phyloP scores from a whole-genome alignment of 2,113 vertebrate species.

The Physeter macrocephalus region DNA sequence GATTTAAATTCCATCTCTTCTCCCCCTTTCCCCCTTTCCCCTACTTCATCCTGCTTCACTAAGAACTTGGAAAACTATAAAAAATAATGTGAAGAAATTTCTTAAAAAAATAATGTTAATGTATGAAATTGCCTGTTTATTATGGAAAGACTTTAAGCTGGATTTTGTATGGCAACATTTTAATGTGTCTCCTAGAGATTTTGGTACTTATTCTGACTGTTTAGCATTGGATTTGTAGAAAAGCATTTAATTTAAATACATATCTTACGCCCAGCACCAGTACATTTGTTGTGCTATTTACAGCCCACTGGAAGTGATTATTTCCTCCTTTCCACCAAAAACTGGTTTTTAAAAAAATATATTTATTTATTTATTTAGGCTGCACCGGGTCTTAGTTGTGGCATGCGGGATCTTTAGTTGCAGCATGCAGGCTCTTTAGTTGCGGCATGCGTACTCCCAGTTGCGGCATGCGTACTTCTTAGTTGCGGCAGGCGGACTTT shows the following conservation, averaged over 20 bases:
- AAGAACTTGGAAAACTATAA: background rate
- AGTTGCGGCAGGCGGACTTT: too few species aligned
- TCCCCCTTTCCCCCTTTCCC: background rate
- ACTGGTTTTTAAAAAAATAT: too few species aligned
- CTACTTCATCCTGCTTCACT: background rate
- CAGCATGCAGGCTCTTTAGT: too few species aligned
- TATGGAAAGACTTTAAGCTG: background rate
- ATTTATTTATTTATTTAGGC: too few species aligned
- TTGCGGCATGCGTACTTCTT: too few species aligned
- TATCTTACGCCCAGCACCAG: background rate
- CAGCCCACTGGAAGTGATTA: background rate
- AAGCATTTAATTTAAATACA: background rate
- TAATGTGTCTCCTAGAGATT: background rate
- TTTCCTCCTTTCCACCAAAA: background rate
- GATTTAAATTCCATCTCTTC: background rate
- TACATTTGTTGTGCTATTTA: background rate
- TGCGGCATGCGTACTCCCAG: too few species aligned
- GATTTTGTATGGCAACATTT: background rate
- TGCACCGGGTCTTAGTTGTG: too few species aligned
- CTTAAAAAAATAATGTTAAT: too few species aligned
- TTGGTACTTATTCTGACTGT: background rate
- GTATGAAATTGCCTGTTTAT: background rate
- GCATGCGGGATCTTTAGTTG: too few species aligned
- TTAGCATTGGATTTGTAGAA: background rate
- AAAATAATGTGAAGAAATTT: background rate